Percentiles rank a stretch among this genome's conserved stretches.
Evolutionary conservation across 2,113 vertebrate species (phyloP).

Genomic region (Hiodon tergisus): DNA sequence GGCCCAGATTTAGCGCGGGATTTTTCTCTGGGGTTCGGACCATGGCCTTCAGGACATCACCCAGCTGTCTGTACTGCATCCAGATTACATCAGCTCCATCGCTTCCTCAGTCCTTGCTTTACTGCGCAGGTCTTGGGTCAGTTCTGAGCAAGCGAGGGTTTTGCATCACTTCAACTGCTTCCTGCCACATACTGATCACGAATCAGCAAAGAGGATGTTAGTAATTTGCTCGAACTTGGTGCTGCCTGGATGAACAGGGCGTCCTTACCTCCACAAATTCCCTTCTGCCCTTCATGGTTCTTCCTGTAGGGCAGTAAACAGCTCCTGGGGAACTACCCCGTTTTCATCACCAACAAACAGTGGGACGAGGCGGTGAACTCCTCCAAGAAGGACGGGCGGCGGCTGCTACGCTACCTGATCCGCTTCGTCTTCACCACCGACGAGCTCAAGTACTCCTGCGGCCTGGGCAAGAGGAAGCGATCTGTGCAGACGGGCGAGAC

Average conservation of each 20-base stretch:
- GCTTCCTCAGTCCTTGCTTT: too few species aligned
- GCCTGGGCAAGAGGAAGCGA: slow-evolving; percentile 97
- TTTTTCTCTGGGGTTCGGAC: too few species aligned
- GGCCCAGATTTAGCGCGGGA: too few species aligned
- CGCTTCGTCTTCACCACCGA: slow-evolving; percentile 98
- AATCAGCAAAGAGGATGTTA: too few species aligned
- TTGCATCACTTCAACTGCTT: too few species aligned
- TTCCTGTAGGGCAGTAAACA: slow-evolving; percentile 88
- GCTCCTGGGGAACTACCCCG: slow-evolving; percentile 96
- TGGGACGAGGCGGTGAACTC: slow-evolving; percentile 99
- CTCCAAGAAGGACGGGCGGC: slow-evolving; percentile 93
- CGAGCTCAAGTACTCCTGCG: slow-evolving; percentile 98
- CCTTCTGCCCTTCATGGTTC: slow-evolving; percentile 9
- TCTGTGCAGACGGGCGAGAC: slow-evolving; percentile 94
- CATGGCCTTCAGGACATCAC: too few species aligned
- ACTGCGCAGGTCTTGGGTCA: too few species aligned
- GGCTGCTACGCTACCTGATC: slow-evolving; percentile 96
- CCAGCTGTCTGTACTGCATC: too few species aligned
- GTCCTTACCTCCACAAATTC: background rate
- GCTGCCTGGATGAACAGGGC: background rate
- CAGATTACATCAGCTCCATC: too few species aligned
- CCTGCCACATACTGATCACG: too few species aligned
- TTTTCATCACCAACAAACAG: slow-evolving; percentile 97
- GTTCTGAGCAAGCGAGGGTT: too few species aligned
- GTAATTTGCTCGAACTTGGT: too few species aligned